Conservation (phyloP, 2,888 invertebrate genomes). For the Zonitis immaculata region DNA sequence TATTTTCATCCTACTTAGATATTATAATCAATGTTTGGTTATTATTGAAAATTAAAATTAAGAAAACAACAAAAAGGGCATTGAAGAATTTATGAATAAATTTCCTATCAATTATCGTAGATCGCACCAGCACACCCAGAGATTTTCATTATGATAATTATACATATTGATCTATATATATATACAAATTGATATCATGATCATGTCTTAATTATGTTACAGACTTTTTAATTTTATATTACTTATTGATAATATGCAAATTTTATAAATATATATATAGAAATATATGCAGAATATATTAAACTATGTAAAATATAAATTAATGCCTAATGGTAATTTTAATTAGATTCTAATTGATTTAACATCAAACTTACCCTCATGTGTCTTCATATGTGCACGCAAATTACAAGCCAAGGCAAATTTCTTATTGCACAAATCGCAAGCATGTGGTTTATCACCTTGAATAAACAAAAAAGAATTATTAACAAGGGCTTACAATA, state of each 20-base stretch:
- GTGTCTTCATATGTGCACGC: conserved; percentile 68
- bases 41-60: too few species aligned
- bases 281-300: too few species aligned
- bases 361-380: conserved; percentile 55
- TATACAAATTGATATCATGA: conserved; percentile 18
- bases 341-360: not conserved
- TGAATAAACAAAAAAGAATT: conserved; percentile 33
- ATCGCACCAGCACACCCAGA: conserved; percentile 20
- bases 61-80: not conserved
- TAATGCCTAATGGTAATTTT: not conserved
- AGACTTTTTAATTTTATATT: conserved; percentile 14
- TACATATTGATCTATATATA: too few species aligned
- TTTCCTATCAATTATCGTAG: conserved; percentile 16
- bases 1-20: too few species aligned
- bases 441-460: conserved; percentile 72
- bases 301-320: not conserved
- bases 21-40: too few species aligned
- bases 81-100: conserved; percentile 19
- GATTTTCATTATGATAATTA: conserved; percentile 19
- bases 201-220: conserved; percentile 22
- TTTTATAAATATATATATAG: not conserved
- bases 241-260: conserved; percentile 6
- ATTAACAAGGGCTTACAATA: not conserved
- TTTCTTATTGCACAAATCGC: conserved; percentile 64
- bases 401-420: conserved; percentile 70